Conservation (phyloP, 2,888 invertebrate species). For the Polia nebulosa region DNA sequence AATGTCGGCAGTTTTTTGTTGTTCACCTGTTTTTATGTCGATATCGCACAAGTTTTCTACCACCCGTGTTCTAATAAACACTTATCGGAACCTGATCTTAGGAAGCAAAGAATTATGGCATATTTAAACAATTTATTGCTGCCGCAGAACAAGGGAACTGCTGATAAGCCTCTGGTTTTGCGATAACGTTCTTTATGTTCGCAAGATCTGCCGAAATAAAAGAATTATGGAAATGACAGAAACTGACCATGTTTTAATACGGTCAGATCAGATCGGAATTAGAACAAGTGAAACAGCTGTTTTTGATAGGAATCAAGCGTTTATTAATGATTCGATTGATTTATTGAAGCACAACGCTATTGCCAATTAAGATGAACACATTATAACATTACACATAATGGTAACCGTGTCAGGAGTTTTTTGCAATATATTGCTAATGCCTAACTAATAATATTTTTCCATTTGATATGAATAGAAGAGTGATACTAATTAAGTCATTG, state of each 20-base stretch:
- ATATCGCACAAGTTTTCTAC: constrained; percentile 83
- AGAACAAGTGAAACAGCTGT: constrained; percentile 23
- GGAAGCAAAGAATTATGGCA: constrained; percentile 88
- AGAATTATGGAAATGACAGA: constrained; percentile 60
- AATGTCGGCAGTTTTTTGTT: constrained; percentile 77
- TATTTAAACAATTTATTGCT: constrained; percentile 89
- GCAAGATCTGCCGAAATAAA: constrained; percentile 76
- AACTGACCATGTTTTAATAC: constrained; percentile 39
- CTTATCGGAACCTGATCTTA: constrained; percentile 85
- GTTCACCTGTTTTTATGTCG: constrained; percentile 80
- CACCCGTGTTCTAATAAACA: constrained; percentile 88
- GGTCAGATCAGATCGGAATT: constrained; percentile 37
- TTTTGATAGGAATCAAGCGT: constrained; percentile 16
- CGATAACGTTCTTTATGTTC: constrained; percentile 80
- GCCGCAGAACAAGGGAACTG: constrained; percentile 84
- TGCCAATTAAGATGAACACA: constrained; percentile 6
- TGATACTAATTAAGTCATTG: constrained; percentile 77
- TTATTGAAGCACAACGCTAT: background rate
- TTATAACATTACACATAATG: background rate
- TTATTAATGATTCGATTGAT: constrained; percentile 10
- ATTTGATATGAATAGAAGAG: constrained; percentile 39
- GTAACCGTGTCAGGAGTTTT: constrained; percentile 15
- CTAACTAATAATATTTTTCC: constrained; percentile 39
- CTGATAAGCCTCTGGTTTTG: constrained; percentile 85
- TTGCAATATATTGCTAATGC: constrained; percentile 30